phyloP scores from a whole-genome alignment of 2,888 invertebrate species.

The Beris morrisii region DNA sequence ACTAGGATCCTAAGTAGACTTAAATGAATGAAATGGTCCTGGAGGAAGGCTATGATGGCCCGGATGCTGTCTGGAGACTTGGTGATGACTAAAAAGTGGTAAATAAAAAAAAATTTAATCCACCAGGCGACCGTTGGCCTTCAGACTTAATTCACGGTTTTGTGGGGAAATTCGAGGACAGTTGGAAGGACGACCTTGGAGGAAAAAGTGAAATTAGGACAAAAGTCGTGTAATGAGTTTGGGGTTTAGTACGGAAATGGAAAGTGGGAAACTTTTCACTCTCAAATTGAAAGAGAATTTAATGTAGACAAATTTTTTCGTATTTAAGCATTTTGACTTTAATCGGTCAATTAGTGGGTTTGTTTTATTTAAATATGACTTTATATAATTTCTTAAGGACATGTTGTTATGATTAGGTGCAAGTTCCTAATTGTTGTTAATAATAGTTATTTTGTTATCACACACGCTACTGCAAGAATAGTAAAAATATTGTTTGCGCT shows the following conservation, averaged over 20 bases:
- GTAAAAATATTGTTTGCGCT: no score
- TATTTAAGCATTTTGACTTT: no score
- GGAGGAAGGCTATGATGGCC: slow-evolving; percentile 16
- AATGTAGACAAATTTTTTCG: no score
- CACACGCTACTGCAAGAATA: no score
- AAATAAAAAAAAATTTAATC: slow-evolving; percentile 32
- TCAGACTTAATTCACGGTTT: slow-evolving; percentile 36
- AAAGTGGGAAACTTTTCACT: background rate
- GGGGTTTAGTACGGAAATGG: background rate
- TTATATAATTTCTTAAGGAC: no score
- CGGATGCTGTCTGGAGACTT: slow-evolving; percentile 24
- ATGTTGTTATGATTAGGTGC: no score
- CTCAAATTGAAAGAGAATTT: no score
- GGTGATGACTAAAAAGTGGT: slow-evolving; percentile 32
- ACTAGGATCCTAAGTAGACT: slow-evolving; percentile 23
- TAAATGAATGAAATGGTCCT: slow-evolving; percentile 30
- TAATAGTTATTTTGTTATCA: no score
- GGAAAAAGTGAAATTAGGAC: slow-evolving; percentile 36
- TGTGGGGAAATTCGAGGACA: slow-evolving; percentile 28
- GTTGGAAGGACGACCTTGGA: slow-evolving; percentile 33
- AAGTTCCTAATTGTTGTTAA: no score
- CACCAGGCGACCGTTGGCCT: slow-evolving; percentile 37
- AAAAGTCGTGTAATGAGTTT: slow-evolving; percentile 36
- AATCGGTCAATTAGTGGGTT: no score
- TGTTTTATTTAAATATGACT: no score